Conservation (phyloP, 2,113 vertebrate species). For the Callopanchax toddi region DNA sequence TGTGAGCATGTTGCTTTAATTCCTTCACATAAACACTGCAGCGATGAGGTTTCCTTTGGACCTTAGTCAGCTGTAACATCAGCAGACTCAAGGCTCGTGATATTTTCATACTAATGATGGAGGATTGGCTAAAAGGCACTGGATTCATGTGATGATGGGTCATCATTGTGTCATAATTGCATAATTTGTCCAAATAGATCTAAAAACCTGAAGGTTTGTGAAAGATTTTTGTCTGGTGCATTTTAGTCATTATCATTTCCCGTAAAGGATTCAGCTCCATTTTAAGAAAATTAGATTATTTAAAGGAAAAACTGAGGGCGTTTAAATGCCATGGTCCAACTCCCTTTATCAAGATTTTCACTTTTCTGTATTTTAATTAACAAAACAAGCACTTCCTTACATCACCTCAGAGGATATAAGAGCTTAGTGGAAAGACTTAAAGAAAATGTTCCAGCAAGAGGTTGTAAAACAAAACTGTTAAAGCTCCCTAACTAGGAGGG, state of each 20-base stretch:
- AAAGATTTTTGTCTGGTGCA: background rate
- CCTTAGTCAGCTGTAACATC: too few relatives aligned
- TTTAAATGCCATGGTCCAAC: too few relatives aligned
- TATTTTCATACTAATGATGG: too few relatives aligned
- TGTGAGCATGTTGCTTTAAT: too few relatives aligned
- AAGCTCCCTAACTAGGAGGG: background rate
- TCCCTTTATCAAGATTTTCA: too few relatives aligned
- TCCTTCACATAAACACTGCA: too few relatives aligned
- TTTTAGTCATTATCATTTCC: background rate
- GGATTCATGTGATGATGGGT: slow-evolving; percentile 22
- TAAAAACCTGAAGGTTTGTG: background rate
- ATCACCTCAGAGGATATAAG: background rate
- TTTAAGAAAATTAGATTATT: background rate
- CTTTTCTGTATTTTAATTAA: too few relatives aligned
- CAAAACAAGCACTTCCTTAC: background rate
- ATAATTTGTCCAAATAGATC: slow-evolving; percentile 10
- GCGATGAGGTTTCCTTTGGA: too few relatives aligned
- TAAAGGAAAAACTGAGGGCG: too few relatives aligned
- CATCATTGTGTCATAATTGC: slow-evolving; percentile 33
- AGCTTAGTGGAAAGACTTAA: background rate
- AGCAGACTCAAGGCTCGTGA: too few relatives aligned
- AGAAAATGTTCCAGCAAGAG: background rate
- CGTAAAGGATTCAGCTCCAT: background rate
- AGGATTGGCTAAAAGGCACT: slow-evolving; percentile 2
- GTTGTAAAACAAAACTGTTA: background rate